These are phyloP conservation scores for Lagorchestes hirsutus DNA, from an alignment of 2,797 vertebrate species.

Conservation along the genomic window DNA sequence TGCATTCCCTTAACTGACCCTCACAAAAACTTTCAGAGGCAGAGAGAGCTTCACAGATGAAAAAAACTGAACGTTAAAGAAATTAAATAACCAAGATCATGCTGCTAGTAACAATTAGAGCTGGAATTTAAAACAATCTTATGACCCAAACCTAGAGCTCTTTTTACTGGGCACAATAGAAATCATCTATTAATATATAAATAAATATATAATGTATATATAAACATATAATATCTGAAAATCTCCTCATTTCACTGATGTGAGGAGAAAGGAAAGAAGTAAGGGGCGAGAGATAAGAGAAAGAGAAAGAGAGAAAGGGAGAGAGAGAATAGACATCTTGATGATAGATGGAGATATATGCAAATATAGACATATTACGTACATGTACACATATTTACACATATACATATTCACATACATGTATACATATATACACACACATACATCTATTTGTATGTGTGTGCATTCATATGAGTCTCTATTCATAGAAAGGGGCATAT, in stretches of 20 bases:
- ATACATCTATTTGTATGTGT: background rate
- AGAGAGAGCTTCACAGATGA: background rate
- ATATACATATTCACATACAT: too few species aligned
- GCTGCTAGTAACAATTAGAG: background rate
- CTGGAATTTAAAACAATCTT: background rate
- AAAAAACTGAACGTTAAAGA: background rate
- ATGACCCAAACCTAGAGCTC: background rate
- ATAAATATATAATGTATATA: too few species aligned
- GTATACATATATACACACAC: too few species aligned
- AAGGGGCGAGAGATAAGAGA: too few species aligned
- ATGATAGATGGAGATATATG: background rate
- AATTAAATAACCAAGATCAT: background rate
- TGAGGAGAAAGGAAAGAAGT: background rate
- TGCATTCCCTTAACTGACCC: background rate
- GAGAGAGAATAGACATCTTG: background rate
- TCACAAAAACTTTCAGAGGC: background rate
- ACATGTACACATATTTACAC: too few species aligned
- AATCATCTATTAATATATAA: background rate
- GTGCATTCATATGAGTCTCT: background rate
- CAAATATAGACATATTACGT: background rate
- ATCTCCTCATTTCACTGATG: background rate
- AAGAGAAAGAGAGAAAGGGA: background rate
- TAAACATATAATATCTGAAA: background rate
- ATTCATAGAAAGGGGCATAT: background rate
- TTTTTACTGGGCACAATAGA: background rate